phyloP scores from a whole-genome alignment of 2,888 invertebrate species.

The Selenia dentaria region DNA sequence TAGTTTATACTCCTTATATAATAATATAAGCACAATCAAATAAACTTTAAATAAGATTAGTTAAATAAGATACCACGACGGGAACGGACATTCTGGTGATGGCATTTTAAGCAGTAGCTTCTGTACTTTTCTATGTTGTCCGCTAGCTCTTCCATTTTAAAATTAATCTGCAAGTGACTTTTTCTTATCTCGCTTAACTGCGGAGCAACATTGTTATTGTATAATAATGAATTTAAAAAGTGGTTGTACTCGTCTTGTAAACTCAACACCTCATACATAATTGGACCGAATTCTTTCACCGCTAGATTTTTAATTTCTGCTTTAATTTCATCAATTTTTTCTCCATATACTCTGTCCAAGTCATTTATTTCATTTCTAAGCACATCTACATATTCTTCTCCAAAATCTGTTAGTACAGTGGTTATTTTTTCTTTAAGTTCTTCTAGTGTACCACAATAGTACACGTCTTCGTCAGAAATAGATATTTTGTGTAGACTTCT shows the following conservation, averaged over 20 bases:
- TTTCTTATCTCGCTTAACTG: constrained; percentile 19
- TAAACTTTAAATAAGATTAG: too few species aligned
- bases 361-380: constrained; percentile 9
- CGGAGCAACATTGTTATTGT: constrained; percentile 1
- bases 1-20: too few species aligned
- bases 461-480: neutral
- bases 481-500: neutral
- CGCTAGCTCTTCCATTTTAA: constrained; percentile 26
- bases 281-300: constrained; percentile 40
- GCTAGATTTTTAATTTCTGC: constrained; percentile 41
- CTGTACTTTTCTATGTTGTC: constrained; percentile 34
- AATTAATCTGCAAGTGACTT: constrained; percentile 17
- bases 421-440: constrained; percentile 34
- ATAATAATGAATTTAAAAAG: constrained; percentile 23
- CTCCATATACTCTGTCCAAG: neutral
- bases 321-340: constrained; percentile 20
- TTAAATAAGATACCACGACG: constrained; percentile 11
- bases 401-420: constrained; percentile 28
- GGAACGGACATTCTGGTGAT: neutral
- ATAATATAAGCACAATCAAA: neutral
- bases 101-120: constrained; percentile 40
- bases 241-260: constrained; percentile 51
- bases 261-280: constrained; percentile 50
- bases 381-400: constrained; percentile 7
- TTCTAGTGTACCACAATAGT: constrained; percentile 42